These are phyloP conservation scores for Andrena marginata DNA, from an alignment of 2,888 invertebrate genomes.

Conservation along the genomic window DNA sequence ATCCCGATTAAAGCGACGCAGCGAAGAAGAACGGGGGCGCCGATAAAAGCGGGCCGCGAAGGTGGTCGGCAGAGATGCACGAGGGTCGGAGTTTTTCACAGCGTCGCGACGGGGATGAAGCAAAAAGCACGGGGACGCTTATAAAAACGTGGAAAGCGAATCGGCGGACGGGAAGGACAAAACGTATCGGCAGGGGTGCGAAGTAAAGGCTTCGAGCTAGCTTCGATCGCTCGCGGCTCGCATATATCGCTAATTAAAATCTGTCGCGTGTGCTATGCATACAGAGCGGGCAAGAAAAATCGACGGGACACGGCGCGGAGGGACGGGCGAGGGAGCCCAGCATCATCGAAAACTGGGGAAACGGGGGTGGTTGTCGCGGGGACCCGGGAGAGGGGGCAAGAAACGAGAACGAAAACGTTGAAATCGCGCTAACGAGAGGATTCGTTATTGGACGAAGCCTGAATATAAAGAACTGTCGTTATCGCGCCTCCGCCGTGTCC, in stretches of 20 bases:
- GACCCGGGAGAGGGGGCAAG: constrained; percentile 24
- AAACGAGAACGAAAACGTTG: constrained; percentile 59
- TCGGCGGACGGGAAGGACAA: neutral
- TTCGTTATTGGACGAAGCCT: constrained; percentile 66
- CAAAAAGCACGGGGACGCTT: neutral
- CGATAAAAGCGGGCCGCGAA: constrained; percentile 22
- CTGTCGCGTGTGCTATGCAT: constrained; percentile 53
- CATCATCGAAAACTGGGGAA: constrained; percentile 47
- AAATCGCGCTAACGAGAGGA: constrained; percentile 74
- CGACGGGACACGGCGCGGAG: too few species aligned
- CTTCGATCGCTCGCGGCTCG: constrained; percentile 23
- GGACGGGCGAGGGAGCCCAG: neutral
- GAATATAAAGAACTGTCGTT: constrained; percentile 72
- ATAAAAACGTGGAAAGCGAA: neutral
- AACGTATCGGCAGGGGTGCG: neutral
- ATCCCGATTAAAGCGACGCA: constrained; percentile 28
- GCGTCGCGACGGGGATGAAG: neutral
- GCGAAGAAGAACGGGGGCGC: constrained; percentile 18
- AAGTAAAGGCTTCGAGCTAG: neutral
- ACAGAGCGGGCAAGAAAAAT: neutral
- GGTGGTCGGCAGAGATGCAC: neutral
- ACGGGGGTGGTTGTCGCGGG: constrained; percentile 27
- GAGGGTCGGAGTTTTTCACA: constrained; percentile 25
- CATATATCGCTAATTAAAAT: constrained; percentile 74
- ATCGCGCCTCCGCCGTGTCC: constrained; percentile 66